Percentiles rank a stretch among this genome's conserved stretches.
phyloP scores from a whole-genome alignment of 2,113 vertebrate genomes.

The Pao palembangensis region DNA sequence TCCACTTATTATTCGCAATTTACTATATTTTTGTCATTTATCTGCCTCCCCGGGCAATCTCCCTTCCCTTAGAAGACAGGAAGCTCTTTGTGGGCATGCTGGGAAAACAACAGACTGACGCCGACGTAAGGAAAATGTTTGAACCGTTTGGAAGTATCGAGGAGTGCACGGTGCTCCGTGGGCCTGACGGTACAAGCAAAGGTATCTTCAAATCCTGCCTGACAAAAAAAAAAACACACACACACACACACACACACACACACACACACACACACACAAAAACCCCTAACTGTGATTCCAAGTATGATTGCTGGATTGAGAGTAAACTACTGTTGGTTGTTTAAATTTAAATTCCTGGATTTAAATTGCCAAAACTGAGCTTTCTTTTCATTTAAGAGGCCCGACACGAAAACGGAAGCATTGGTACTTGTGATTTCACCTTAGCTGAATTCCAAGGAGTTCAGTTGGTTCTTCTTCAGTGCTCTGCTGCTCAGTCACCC shows the following conservation, averaged over 20 bases:
- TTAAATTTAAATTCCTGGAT: too few relatives aligned
- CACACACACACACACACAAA: neutral
- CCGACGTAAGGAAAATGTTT: slow-evolving; percentile 91
- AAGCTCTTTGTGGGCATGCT: slow-evolving; percentile 98
- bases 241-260: neutral
- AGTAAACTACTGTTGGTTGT: too few relatives aligned
- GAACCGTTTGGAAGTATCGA: slow-evolving; percentile 95
- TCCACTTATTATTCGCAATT: too few relatives aligned
- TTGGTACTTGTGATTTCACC: too few relatives aligned
- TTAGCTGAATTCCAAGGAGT: too few relatives aligned
- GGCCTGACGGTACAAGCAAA: slow-evolving; percentile 96
- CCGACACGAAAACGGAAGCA: too few relatives aligned
- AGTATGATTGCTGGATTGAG: neutral
- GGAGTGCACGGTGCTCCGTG: slow-evolving; percentile 95
- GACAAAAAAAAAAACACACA: neutral
- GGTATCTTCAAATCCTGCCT: slow-evolving; percentile 67
- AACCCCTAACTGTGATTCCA: neutral
- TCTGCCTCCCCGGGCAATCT: slow-evolving; percentile 39
- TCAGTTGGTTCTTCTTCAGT: too few relatives aligned
- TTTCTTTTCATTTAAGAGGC: too few relatives aligned
- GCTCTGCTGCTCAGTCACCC: too few relatives aligned
- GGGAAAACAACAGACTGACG: slow-evolving; percentile 91
- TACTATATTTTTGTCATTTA: slow-evolving; percentile 1
- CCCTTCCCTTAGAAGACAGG: slow-evolving; percentile 89
- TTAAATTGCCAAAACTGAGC: too few relatives aligned